These are phyloP conservation scores for Rhincodon typus DNA, from an alignment of 2,797 vertebrate species.

Conservation along the genomic window DNA sequence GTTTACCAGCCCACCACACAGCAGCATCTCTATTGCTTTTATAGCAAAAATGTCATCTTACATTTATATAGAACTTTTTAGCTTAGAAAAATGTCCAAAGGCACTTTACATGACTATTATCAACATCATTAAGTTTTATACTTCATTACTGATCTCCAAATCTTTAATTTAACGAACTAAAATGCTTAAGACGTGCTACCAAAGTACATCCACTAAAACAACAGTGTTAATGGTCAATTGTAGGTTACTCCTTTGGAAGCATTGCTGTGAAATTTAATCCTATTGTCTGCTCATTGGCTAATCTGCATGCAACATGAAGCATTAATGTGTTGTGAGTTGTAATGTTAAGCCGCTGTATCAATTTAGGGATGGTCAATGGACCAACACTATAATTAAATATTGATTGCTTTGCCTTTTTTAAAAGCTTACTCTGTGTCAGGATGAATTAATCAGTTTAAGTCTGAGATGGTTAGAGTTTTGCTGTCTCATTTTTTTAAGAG, in stretches of 20 bases:
- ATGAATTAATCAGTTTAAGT: slow-evolving; percentile 21
- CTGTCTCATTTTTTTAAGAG: too few species aligned
- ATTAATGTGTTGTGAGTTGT: too few species aligned
- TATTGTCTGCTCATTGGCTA: background rate
- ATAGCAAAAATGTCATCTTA: background rate
- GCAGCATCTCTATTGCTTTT: background rate
- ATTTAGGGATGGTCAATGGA: background rate
- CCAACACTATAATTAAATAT: slow-evolving; percentile 17
- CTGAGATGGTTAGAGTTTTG: too few species aligned
- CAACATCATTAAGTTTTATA: background rate
- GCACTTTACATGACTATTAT: background rate
- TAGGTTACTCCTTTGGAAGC: background rate
- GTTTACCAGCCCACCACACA: background rate
- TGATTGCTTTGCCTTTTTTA: background rate
- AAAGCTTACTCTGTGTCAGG: background rate
- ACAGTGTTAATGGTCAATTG: background rate
- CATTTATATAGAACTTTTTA: background rate
- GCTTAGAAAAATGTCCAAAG: background rate
- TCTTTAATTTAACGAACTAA: background rate
- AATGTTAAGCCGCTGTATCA: background rate
- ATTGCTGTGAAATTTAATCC: background rate
- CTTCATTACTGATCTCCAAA: background rate
- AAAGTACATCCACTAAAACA: background rate
- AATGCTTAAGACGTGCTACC: background rate
- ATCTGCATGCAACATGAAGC: background rate